Evolutionary conservation across 2,888 invertebrate genomes (phyloP), one percentile per base, ranked within the genome.

Genomic region (Leucophora obtusa): DNA sequence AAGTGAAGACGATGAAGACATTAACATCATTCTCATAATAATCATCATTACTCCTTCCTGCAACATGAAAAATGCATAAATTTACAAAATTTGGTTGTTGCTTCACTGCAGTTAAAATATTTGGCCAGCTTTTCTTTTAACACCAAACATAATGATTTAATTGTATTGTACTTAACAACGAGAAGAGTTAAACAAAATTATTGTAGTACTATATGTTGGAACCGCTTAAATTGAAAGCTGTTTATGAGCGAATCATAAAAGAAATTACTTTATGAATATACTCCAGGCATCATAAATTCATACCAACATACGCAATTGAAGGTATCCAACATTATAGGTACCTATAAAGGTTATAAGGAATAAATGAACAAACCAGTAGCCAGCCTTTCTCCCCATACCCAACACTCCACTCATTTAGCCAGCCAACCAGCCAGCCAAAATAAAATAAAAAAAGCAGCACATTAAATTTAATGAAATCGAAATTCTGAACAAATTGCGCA

Each of bases 401-500:
- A 47, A 47, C 6, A 47, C 14, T 38, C 11, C 43, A 47, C 43
- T 47, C 43, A 33, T 56, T 47, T 47, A 47, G n/a, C 9, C 56
- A 24, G 21, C 14, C 58, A 51, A 18, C 21, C 33, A 33, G 33
- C 15, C 47, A 43, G 50, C 28, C 33, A 58, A 58, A 58, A 33
- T 1, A 35, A 35, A 15, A 47, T 50, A 62, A 53, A 33, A 28
- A 24, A 70, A 66, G 65, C 54, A 77, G 54, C 59, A 66, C 70
- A 82, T 82, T 79, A 83, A 72, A 73, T 60, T 79, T 73, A 76
- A 82, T 83, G 75, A 63, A 70, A 82, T 77, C 24, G 35, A 75
- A 78, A 79, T 76, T 63, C 78, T 76, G 78, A 82, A 83, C 82
- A 80, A 83, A 82, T 82, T 83, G 82, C 83, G 80, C 83, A 82